Percentiles rank a stretch among this genome's conserved stretches.
Conservation (phyloP, 2,797 vertebrate genomes). For the Zalophus californianus region DNA sequence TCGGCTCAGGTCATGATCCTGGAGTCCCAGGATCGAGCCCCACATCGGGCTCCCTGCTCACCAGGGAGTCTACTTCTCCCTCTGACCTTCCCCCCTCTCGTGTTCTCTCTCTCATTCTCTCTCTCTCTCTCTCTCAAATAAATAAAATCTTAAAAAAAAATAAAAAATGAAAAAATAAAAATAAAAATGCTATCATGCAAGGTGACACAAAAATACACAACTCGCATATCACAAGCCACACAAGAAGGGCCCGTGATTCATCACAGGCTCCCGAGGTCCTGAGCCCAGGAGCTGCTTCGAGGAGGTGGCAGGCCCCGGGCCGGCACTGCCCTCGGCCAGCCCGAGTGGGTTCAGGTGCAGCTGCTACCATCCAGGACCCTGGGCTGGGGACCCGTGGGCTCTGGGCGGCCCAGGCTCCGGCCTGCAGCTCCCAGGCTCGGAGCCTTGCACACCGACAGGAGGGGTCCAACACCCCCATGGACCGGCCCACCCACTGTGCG, state of each 20-base stretch:
- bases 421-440: fast-evolving
- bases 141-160: too few relatives aligned
- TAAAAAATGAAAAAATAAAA: too few relatives aligned
- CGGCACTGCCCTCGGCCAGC: neutral
- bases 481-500: neutral
- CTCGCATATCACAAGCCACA: neutral
- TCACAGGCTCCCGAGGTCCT: fast-evolving
- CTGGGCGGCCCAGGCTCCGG: neutral
- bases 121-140: too few relatives aligned
- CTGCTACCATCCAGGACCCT: neutral
- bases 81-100: too few relatives aligned
- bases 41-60: too few relatives aligned
- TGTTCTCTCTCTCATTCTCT: too few relatives aligned
- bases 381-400: neutral
- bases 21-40: too few relatives aligned
- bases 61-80: too few relatives aligned
- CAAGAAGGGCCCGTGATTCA: neutral
- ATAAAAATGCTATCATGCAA: fast-evolving
- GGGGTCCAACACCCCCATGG: neutral
- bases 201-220: neutral
- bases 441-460: neutral
- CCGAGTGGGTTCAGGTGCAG: neutral
- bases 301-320: neutral
- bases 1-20: too few relatives aligned
- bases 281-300: fast-evolving